Evolutionary conservation across 2,888 invertebrate species (phyloP).

Genomic region (Dusona sp.): DNA sequence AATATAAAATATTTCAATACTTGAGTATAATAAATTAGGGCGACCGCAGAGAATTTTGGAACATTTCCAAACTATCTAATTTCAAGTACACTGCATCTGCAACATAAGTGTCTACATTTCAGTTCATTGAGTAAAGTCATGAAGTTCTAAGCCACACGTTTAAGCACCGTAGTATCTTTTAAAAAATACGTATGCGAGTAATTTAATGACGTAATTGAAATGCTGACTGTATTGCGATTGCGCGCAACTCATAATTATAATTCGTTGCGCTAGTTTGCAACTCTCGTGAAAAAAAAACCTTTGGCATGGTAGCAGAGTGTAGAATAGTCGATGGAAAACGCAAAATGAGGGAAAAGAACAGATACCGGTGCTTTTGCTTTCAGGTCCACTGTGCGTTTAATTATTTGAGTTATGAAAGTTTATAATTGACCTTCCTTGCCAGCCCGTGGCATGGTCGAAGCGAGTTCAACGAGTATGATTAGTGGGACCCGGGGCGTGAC

Average conservation of each 20-base stretch:
- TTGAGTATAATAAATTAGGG: background rate
- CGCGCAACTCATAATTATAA: slow-evolving; percentile 54
- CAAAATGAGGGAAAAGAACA: slow-evolving; percentile 31
- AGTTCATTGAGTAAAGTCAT: background rate
- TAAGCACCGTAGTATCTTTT: background rate
- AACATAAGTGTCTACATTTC: background rate
- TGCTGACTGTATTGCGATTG: slow-evolving; percentile 32
- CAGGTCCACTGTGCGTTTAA: slow-evolving; percentile 52
- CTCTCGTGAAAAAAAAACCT: slow-evolving; percentile 35
- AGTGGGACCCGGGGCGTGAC: slow-evolving; percentile 5
- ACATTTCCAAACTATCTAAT: background rate
- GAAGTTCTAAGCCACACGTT: background rate
- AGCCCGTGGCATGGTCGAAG: slow-evolving; percentile 28
- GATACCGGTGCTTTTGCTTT: slow-evolving; percentile 30
- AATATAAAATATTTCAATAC: background rate
- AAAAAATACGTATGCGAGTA: background rate
- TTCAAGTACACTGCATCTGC: background rate
- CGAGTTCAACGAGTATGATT: slow-evolving; percentile 23
- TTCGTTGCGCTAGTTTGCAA: slow-evolving; percentile 41
- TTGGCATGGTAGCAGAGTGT: slow-evolving; percentile 26
- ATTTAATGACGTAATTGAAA: slow-evolving; percentile 16
- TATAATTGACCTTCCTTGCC: slow-evolving; percentile 54
- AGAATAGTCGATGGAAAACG: slow-evolving; percentile 32
- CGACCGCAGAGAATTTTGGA: background rate
- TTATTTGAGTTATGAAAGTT: slow-evolving; percentile 65